A percentile compares a stretch with the other conserved stretches of the same genome.
These are phyloP conservation scores for Zonotrichia leucophrys DNA, from an alignment of 2,113 vertebrate species.

Conservation along the genomic window DNA sequence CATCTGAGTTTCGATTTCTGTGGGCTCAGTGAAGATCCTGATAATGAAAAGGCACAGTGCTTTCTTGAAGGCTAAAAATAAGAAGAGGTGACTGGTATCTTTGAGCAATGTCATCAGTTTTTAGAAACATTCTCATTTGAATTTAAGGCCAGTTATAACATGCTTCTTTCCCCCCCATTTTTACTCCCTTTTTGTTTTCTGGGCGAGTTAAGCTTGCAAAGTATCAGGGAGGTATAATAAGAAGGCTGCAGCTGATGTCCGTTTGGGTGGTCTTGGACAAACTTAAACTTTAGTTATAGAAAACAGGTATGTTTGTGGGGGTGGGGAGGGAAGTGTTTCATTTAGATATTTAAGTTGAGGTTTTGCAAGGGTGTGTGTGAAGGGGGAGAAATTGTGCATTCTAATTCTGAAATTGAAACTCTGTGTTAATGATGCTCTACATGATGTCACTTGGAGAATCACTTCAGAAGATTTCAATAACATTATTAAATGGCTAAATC, in stretches of 20 bases:
- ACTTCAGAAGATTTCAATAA: not conserved
- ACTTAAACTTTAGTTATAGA: not conserved
- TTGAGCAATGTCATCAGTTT: not conserved
- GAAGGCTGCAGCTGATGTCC: not conserved
- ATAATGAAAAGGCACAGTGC: not conserved
- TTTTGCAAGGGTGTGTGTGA: not conserved
- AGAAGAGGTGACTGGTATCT: not conserved
- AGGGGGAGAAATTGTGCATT: not conserved
- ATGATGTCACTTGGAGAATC: not conserved
- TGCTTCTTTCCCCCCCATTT: not conserved
- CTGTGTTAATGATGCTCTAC: not conserved
- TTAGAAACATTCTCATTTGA: not conserved
- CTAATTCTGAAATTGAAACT: not conserved
- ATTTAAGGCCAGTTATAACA: not conserved
- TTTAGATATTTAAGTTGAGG: not conserved
- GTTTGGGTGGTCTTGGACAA: not conserved
- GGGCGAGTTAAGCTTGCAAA: not conserved
- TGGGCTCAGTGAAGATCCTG: not conserved
- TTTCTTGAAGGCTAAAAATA: not conserved
- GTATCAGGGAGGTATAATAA: not conserved
- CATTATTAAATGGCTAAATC: not conserved
- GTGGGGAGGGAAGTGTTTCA: not conserved
- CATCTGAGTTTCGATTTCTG: not conserved
- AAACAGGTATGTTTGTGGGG: accelerated
- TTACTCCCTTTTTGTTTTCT: not conserved